Conservation (phyloP, 2,888 invertebrate genomes). For the Panopea generosa region DNA sequence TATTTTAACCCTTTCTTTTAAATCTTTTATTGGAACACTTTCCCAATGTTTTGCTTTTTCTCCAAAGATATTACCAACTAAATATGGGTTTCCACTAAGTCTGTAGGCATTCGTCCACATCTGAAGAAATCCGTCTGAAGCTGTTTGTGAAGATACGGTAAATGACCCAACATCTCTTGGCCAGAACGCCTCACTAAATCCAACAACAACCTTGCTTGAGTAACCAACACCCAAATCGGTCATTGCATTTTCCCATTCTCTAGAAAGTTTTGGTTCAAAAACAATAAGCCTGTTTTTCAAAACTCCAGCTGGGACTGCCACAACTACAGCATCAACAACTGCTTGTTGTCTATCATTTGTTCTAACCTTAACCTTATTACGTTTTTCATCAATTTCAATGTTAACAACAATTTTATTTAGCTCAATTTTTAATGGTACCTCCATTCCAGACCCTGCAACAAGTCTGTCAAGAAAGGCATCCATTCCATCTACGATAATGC, state of each 20-base stretch:
- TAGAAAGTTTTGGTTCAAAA: conserved; percentile 75
- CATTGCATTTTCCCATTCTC: conserved; percentile 62
- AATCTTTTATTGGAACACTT: conserved; percentile 65
- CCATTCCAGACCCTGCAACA: conserved; percentile 70
- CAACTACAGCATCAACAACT: conserved; percentile 73
- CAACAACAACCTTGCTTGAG: conserved; percentile 71
- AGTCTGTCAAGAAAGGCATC: conserved; percentile 73
- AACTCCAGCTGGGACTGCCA: conserved; percentile 75
- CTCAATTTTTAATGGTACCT: conserved; percentile 69
- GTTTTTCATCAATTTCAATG: conserved; percentile 67
- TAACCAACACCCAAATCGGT: conserved; percentile 63
- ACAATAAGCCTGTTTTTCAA: conserved; percentile 63
- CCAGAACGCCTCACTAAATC: conserved; percentile 78
- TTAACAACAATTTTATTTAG: conserved; percentile 74
- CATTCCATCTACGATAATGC: conserved; percentile 74
- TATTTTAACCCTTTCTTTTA: conserved; percentile 61
- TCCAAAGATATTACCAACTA: conserved; percentile 70
- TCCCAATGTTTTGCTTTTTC: conserved; percentile 67
- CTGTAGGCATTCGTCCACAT: conserved; percentile 74
- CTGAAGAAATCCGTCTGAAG: conserved; percentile 71
- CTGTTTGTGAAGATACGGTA: conserved; percentile 61
- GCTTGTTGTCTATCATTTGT: conserved; percentile 71
- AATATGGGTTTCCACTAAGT: conserved; percentile 62
- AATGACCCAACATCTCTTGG: conserved; percentile 76
- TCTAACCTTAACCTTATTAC: conserved; percentile 70